Evolutionary conservation across 2,113 vertebrate genomes (phyloP).

Genomic region (Gallinago paraguaiae): DNA sequence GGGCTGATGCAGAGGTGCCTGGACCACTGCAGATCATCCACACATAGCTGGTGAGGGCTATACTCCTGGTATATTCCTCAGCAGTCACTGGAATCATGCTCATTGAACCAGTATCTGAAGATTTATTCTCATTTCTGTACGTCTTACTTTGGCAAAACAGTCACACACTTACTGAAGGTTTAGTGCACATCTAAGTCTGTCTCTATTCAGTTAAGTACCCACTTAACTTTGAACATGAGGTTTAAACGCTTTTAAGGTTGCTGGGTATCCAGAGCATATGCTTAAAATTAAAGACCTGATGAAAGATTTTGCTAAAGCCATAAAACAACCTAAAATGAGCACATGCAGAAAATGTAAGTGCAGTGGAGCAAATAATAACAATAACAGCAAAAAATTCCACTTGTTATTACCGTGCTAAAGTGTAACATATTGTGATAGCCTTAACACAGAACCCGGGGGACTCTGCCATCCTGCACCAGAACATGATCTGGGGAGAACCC

Average conservation of each 20-base stretch:
- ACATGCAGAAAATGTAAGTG: not conserved
- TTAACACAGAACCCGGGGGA: not conserved
- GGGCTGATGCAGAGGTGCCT: not conserved
- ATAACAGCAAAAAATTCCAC: not conserved
- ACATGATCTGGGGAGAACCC: not conserved
- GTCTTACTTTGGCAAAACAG: not conserved
- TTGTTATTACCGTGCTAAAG: not conserved
- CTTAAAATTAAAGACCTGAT: not conserved
- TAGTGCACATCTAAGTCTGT: not conserved
- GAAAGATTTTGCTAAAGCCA: not conserved
- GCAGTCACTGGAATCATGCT: not conserved
- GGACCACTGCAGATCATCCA: not conserved
- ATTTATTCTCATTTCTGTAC: not conserved
- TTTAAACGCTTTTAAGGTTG: not conserved
- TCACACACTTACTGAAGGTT: not conserved
- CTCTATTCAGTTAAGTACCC: not conserved
- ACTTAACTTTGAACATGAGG: not conserved
- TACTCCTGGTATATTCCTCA: not conserved
- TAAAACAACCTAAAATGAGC: not conserved
- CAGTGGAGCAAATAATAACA: not conserved
- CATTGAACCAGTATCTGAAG: not conserved
- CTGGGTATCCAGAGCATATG: not conserved
- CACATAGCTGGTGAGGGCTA: fast-evolving
- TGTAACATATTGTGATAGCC: not conserved
- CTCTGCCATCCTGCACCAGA: not conserved